Evolutionary conservation across 2,797 vertebrate genomes (phyloP), one percentile per base, ranked within the genome.

Genomic region (Sebastes iracundus): DNA sequence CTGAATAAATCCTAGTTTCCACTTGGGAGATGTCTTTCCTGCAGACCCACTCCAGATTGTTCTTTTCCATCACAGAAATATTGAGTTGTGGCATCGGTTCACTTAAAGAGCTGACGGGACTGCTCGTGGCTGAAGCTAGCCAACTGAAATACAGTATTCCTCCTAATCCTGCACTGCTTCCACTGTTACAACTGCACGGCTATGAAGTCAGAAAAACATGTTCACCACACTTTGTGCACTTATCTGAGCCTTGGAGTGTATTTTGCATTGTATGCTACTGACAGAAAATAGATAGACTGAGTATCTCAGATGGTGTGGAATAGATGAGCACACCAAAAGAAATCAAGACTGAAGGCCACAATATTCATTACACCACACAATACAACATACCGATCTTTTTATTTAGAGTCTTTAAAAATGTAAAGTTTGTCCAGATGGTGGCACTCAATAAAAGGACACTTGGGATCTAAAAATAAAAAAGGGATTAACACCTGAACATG

Each of bases 1-100:
- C 70, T 71, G 49, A 83, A 79, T 81, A 84, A 72, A 35, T 75
- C 58, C 25, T 18, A 76, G 59, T 82, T 86, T 79, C 82, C 69
- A 75, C 77, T 68, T 69, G 42, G 62, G 69, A 80, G 66, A 77
- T 2, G 49, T 78, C 62, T 61, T 72, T 77, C 72, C 53, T 25
- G 62, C 65, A 80, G 75, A 77, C 81, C 63, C 72, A 42, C 33
- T 84, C 62, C 56, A 72, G 60, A 58, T 72, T 46, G 13, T 62
- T 77, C 12, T 42, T 79, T 79, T 82, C 70, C 72, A 72, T 84
- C 62, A 60, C 27, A 83, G 55, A 68, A 77, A 64, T 27, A 62
- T n/a, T 33, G 69, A 75, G 71, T 52, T 65, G 42, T 81, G 32
- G 59, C 62, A 67, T 71, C 64, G 46, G 63, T 72, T 38, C 56